These are phyloP conservation scores for Gonioctena quinquepunctata DNA, from an alignment of 1,140 invertebrate genomes.

Conservation along the genomic window DNA sequence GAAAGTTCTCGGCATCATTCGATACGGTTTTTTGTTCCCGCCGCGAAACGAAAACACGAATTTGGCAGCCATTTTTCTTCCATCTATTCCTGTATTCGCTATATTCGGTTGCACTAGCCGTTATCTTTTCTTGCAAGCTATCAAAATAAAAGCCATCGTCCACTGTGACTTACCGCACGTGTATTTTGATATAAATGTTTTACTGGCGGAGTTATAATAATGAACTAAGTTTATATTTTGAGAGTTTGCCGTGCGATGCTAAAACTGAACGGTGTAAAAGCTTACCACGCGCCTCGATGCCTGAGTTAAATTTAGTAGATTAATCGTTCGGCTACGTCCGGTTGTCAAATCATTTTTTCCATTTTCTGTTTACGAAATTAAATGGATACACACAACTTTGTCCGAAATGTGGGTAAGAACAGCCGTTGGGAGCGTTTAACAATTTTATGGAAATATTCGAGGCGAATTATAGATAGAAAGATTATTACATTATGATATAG, in stretches of 20 bases:
- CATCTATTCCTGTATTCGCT: background rate
- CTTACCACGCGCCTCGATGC: conserved; percentile 32
- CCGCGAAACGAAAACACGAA: background rate
- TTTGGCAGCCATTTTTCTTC: conserved; percentile 16
- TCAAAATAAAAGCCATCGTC: background rate
- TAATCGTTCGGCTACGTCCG: conserved; percentile 43
- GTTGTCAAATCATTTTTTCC: conserved; percentile 39
- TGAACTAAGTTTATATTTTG: conserved; percentile 32
- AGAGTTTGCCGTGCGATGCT: conserved; percentile 34
- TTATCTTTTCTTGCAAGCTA: conserved; percentile 1
- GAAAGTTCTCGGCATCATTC: background rate
- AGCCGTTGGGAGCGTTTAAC: no score
- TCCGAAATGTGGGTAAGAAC: background rate
- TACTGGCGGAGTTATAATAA: conserved; percentile 21
- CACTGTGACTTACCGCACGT: conserved; percentile 3
- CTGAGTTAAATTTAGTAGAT: conserved; percentile 43
- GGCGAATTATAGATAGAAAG: no score
- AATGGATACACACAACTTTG: background rate
- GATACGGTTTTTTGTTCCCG: conserved; percentile 19
- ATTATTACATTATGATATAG: no score
- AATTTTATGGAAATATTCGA: no score
- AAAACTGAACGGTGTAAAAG: conserved; percentile 21
- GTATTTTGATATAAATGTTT: conserved; percentile 7
- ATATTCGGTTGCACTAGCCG: conserved; percentile 10
- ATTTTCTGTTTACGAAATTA: conserved; percentile 37